Evolutionary conservation across 1,140 invertebrate species (phyloP), one percentile per base, ranked within the genome.

Genomic region (Carcinoscorpius rotundicauda): DNA sequence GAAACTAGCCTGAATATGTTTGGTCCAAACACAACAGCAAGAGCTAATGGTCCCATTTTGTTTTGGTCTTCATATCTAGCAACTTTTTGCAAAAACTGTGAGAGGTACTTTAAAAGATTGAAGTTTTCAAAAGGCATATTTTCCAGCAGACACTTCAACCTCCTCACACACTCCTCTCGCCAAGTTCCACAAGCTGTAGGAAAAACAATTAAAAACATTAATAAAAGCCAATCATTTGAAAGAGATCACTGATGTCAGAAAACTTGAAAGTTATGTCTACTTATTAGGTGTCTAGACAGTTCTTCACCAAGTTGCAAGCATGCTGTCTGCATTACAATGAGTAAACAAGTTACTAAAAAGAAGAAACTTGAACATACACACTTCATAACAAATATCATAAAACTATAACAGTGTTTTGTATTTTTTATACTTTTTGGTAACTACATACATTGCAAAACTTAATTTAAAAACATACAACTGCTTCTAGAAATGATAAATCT

Each of bases 21-120:
- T 51, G 79, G 78, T 62, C 78, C 79, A 74, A 80, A 80, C 8
- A 79, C 76, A 63, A 79, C 79, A 50, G 75, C 77, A 11, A 80
- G 66, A 50, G 77, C 73, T 64, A 75, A 74, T 10, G 78, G 71
- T 58, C 72, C 74, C 79, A 80, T 80, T 66, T 78, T 76, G 66
- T 79, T 80, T 49, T 68, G 64, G 48, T 68, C 64, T 63, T 79
- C 75, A 62, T 76, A 70, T 51, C 73, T 70, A 8, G 76, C 69
- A 29, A 80, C 75, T 61, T 73, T 69, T 4, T 74, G 72, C 53
- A 80, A 70, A 65, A 79, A 78, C n/a, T 69, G 69, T 8, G 69
- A 64, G 50, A 79, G 67, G 68, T 77, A 79, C 56, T 77, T 78
- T 29, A 80, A 71, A 11, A 77, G 70, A 60, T 73, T 70, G 67